Evolutionary conservation across 2,113 vertebrate species (phyloP), one percentile per base, ranked within the genome.

Genomic region (Plectropomus leopardus): DNA sequence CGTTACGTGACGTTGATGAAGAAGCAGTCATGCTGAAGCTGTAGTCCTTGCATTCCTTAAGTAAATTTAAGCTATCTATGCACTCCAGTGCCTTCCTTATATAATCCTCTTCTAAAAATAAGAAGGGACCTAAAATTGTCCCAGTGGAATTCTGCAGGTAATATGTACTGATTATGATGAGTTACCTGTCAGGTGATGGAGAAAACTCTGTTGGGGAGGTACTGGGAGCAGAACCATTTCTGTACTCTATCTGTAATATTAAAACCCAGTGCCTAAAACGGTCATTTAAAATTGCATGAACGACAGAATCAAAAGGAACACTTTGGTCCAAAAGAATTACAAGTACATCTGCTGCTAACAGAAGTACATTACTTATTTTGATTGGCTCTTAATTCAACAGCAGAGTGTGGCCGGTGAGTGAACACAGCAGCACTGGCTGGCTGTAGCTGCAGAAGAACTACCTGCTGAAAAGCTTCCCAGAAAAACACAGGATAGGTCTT

Each of bases 1-100:
- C 68, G 80, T 72, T 79, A 67, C 67, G 71, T 80, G 88, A 89
- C 82, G 83, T 63, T 90, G 88, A 93, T 89, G 76, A 89, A 90
- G 84, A 85, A 82, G 82, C 67, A 79, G 85, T 77, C 84, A 80
- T 58, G 73, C 72, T 64, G 72, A 74, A 67, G 76, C 75, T 51
- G 34, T 45, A 61, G 69, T 72, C 69, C 53, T 63, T 34, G 45
- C 71, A 72, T 53, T 76, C 28, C 75, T 81, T 84, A 78, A 90
- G 80, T 86, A 82, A 78, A 91, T 90, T 91, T 75, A 19, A 79
- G 57, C 83, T 77, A 76, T 88, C 80, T 75, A 63, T 48, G 57
- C 58, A 53, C 68, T 76, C 34, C 78, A 48, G 40, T 75, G 45
- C 34, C 77, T 89, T 64, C 72, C 81, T 78, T 76, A 82, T 77